Conservation (phyloP, 1,140 invertebrate species). For the Hyposmocoma kahamanoa region DNA sequence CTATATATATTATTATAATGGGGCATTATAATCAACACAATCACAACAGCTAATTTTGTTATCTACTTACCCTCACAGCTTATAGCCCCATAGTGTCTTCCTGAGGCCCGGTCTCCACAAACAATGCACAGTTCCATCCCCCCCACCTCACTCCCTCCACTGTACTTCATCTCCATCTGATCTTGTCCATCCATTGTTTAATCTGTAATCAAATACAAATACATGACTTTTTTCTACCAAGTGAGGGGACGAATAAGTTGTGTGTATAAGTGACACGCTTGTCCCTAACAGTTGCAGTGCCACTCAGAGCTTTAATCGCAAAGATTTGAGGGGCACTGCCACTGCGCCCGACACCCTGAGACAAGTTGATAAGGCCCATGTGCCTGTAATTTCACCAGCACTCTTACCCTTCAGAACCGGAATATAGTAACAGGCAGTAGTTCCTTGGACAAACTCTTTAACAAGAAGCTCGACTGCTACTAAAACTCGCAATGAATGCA, state of each 20-base stretch:
- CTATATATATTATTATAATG: too few relatives aligned
- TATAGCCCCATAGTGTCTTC: constrained; percentile 95
- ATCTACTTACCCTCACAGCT: constrained; percentile 89
- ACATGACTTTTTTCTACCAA: neutral
- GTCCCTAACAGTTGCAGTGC: neutral
- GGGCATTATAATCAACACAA: too few relatives aligned
- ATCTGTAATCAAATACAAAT: constrained; percentile 10
- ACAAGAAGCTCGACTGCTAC: too few relatives aligned
- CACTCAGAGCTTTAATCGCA: neutral
- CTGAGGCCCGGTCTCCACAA: constrained; percentile 94
- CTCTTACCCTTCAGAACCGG: too few relatives aligned
- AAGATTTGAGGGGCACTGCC: neutral
- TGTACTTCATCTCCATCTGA: constrained; percentile 58
- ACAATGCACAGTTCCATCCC: constrained; percentile 92
- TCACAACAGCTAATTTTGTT: too few relatives aligned
- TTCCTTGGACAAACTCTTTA: too few relatives aligned
- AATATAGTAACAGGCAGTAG: too few relatives aligned
- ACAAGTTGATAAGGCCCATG: too few relatives aligned
- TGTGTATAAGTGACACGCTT: neutral
- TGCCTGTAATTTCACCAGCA: too few relatives aligned
- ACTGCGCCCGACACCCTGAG: too few relatives aligned
- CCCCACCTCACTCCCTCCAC: constrained; percentile 45
- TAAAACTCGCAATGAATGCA: too few relatives aligned
- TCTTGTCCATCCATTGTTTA: constrained; percentile 47
- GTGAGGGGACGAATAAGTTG: neutral